Percentiles rank a stretch among this genome's conserved stretches.
Conservation (phyloP, 37 sponge, comb jelly and placozoan species). For the Dysidea cf. avara region DNA sequence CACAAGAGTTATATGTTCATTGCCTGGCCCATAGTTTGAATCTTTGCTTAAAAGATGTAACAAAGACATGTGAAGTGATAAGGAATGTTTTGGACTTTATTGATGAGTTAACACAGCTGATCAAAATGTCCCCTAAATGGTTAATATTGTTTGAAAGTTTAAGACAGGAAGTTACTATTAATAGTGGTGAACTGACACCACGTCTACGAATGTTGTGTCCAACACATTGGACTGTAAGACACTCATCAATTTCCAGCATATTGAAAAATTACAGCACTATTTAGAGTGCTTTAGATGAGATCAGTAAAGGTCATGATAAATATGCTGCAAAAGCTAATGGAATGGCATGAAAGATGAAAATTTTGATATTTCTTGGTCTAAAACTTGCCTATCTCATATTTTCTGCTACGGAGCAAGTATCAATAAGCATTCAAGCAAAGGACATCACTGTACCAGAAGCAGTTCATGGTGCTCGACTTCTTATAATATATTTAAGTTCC, state of each 20-base stretch:
- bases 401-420: no score
- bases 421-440: no score
- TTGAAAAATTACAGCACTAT: no score
- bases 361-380: constrained; percentile 46
- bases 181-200: no score
- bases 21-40: constrained; percentile 60
- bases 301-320: constrained; percentile 52
- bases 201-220: constrained; percentile 46
- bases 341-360: constrained; percentile 36
- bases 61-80: constrained; percentile 1
- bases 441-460: constrained; percentile 57
- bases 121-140: constrained; percentile 47
- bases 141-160: no score
- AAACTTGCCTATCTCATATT: constrained; percentile 35
- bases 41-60: constrained; percentile 41
- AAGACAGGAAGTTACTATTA: no score
- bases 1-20: no score
- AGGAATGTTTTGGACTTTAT: constrained; percentile 44
- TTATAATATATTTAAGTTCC: constrained; percentile 16
- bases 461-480: constrained; percentile 29
- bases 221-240: constrained; percentile 51
- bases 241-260: constrained; percentile 35
- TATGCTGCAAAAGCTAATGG: constrained; percentile 68
- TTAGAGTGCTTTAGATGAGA: no score
- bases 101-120: constrained; percentile 25